Percentiles rank a stretch among this genome's conserved stretches.
phyloP scores from a whole-genome alignment of 2,797 vertebrate genomes.

The Loris lydekkerianus region DNA sequence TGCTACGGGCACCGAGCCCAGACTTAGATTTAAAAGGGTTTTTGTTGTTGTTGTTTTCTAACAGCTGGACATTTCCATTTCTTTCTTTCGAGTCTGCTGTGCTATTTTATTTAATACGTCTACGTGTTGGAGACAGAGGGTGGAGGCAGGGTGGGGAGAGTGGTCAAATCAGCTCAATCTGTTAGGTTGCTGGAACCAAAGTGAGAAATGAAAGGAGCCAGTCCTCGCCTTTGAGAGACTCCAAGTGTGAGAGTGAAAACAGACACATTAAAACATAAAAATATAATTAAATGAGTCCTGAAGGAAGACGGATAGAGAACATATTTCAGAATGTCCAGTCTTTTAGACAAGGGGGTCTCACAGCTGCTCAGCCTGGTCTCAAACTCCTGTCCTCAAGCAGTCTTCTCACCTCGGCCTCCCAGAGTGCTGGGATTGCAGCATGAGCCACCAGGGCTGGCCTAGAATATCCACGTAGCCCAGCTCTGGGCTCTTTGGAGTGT shows the following conservation, averaged over 20 bases:
- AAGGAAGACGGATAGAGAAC: neutral
- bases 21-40: neutral
- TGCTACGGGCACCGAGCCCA: too few relatives aligned
- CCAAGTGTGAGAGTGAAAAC: neutral
- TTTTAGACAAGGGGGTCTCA: neutral
- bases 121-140: neutral
- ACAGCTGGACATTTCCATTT: neutral
- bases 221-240: neutral
- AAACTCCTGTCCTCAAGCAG: neutral
- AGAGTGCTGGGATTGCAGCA: neutral
- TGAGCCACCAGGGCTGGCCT: neutral
- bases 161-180: neutral
- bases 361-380: too few relatives aligned
- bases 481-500: neutral
- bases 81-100: neutral
- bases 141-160: neutral
- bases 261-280: neutral
- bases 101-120: neutral
- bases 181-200: neutral
- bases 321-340: neutral
- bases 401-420: neutral
- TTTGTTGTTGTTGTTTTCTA: neutral
- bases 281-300: neutral
- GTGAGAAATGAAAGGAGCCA: neutral
- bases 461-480: fast-evolving